Conservation (phyloP, 2,113 vertebrate genomes). For the Pituophis catenifer region DNA sequence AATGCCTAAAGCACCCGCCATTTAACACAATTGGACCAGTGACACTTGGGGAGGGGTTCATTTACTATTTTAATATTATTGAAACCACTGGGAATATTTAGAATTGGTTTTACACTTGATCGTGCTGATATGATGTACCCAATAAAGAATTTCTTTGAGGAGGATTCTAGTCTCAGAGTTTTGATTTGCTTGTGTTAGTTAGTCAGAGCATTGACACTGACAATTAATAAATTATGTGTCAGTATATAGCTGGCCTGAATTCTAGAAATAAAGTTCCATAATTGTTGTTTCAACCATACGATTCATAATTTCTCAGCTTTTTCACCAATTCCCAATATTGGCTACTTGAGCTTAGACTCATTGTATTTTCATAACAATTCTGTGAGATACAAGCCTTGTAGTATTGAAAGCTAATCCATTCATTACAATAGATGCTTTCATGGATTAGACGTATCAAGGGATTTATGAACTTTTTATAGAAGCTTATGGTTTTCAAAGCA, state of each 20-base stretch:
- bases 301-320: neutral
- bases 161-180: too few species aligned
- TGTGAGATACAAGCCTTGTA: neutral
- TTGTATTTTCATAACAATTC: neutral
- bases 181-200: too few species aligned
- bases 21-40: too few species aligned
- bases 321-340: neutral
- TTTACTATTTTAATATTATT: too few species aligned
- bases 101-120: too few species aligned
- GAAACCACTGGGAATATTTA: too few species aligned
- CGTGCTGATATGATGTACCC: too few species aligned
- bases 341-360: neutral
- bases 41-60: too few species aligned
- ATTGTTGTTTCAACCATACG: neutral
- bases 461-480: neutral
- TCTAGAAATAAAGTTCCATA: neutral
- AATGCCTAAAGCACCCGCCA: too few species aligned
- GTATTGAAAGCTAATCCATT: neutral
- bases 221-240: neutral
- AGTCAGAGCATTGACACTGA: neutral
- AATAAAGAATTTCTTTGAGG: too few species aligned
- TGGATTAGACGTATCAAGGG: neutral
- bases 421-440: neutral
- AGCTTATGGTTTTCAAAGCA: neutral
- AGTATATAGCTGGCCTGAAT: neutral